Evolutionary conservation across 2,888 invertebrate species (phyloP).

Genomic region (Onthophagus sagittarius): DNA sequence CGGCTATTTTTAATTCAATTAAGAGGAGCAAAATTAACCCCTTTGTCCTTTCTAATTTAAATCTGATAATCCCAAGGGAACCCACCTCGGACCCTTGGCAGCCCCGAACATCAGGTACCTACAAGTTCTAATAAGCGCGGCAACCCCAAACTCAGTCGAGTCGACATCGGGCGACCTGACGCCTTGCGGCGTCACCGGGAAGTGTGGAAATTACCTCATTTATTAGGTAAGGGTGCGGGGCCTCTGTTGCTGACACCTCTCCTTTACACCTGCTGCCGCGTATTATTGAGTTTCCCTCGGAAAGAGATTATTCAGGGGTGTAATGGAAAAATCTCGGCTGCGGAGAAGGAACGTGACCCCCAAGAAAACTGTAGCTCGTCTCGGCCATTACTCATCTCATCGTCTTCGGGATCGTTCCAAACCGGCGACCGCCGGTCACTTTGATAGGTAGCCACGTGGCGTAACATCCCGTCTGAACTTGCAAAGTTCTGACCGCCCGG

Average conservation of each 20-base stretch:
- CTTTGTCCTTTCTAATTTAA: constrained; percentile 18
- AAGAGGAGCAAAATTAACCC: constrained; percentile 1
- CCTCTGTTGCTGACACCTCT: constrained; percentile 53
- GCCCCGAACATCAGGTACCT: constrained; percentile 45
- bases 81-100: constrained; percentile 37
- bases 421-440: constrained; percentile 40
- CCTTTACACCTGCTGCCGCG: constrained; percentile 53
- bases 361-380: not conserved
- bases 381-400: not conserved
- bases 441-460: constrained; percentile 33
- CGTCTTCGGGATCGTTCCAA: not conserved
- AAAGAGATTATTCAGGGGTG: constrained; percentile 31
- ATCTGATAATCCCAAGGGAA: constrained; percentile 20
- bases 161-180: constrained; percentile 38
- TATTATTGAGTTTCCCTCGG: constrained; percentile 49
- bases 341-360: not conserved
- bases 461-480: constrained; percentile 22
- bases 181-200: constrained; percentile 49
- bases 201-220: constrained; percentile 54
- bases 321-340: constrained; percentile 25
- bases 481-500: not conserved
- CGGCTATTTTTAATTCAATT: not conserved
- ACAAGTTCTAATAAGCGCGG: constrained; percentile 47
- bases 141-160: constrained; percentile 14
- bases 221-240: constrained; percentile 52